Base-by-base conservation (phyloP, 1,140 invertebrate genomes). In the Euwallacea fornicatus region DNA sequence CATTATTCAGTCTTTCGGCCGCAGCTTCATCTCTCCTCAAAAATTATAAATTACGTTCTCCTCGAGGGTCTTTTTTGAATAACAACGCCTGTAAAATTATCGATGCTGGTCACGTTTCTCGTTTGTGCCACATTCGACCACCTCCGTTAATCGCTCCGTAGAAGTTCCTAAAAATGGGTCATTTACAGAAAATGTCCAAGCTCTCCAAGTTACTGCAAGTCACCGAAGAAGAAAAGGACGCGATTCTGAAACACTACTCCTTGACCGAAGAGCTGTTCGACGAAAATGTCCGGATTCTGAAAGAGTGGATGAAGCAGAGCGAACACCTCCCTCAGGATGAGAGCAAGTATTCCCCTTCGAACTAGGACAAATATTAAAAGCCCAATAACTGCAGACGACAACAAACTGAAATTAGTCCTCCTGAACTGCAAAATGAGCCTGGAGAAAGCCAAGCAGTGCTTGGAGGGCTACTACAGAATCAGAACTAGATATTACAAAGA, bases 361-460 rank as follows among this genome's bases (percentile, higher is more conserved):
- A 42, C 42, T n/a, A 56, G n/a, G 10, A 2, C 43, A 61, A 61
- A 50, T 15, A 2, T 56, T n/a, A 56, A 56, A 15, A 56, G 2
- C 15, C 7, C 7, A 65, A 16, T 53, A 53, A 65, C 54, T 65
- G 11, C 50, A 66, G 56, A 44, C 16, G 65, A 68, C 7, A 64
- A 71, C 33, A 70, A 67, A 7, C 9, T 73, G 6, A 61, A 33
- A 58, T 11, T 64, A 13, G 33, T 42, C n/a, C 63, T 75, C 0
- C n/a, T 75, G 7, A 73, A 75, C 47, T 21, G 16, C 9, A 75
- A 75, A 61, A 75, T 75, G 74, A 73, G 69, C 47, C 7, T 72
- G 15, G 74, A 75, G 54, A 69, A 72, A 46, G 61, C 69, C 4
- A 75, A 75, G 56, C 60, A 63, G 54, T 63, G 33, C n/a, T 7